Evolutionary conservation across 2,888 invertebrate genomes (phyloP).

Genomic region (Graphium colonna): DNA sequence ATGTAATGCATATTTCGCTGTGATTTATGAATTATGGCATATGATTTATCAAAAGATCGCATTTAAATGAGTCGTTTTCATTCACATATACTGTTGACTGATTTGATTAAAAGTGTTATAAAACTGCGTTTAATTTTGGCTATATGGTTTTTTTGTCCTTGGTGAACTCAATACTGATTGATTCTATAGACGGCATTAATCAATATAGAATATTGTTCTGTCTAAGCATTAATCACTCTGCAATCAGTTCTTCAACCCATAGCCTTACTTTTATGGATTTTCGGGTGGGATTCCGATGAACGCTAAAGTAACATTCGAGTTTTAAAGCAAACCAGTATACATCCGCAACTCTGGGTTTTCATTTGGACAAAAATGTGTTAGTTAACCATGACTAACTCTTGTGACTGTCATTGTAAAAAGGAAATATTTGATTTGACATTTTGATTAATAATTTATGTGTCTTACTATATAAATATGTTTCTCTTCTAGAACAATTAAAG

Average conservation of each 20-base stretch:
- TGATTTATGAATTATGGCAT: neutral
- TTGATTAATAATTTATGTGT: too few relatives aligned
- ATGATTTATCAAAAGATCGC: neutral
- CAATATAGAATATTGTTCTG: constrained; percentile 5
- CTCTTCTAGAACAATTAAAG: too few relatives aligned
- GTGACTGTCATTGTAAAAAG: neutral
- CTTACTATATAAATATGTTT: too few relatives aligned
- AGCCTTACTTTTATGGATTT: constrained; percentile 20
- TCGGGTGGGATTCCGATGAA: constrained; percentile 16
- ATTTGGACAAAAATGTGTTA: constrained; percentile 5
- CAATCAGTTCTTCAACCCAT: constrained; percentile 18
- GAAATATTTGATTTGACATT: too few relatives aligned
- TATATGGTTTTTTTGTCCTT: neutral
- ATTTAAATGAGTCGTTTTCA: neutral
- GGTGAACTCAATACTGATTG: neutral
- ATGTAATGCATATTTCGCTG: too few relatives aligned
- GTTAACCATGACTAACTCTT: too few relatives aligned
- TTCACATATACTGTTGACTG: neutral
- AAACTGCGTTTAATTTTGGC: neutral
- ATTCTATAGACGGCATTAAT: constrained; percentile 1
- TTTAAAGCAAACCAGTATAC: constrained; percentile 18
- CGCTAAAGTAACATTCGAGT: constrained; percentile 12
- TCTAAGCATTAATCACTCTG: constrained; percentile 12
- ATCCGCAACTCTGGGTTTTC: constrained; percentile 12
- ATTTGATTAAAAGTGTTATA: neutral